phyloP scores from a whole-genome alignment of 2,113 vertebrate genomes.

The Gadus macrocephalus region DNA sequence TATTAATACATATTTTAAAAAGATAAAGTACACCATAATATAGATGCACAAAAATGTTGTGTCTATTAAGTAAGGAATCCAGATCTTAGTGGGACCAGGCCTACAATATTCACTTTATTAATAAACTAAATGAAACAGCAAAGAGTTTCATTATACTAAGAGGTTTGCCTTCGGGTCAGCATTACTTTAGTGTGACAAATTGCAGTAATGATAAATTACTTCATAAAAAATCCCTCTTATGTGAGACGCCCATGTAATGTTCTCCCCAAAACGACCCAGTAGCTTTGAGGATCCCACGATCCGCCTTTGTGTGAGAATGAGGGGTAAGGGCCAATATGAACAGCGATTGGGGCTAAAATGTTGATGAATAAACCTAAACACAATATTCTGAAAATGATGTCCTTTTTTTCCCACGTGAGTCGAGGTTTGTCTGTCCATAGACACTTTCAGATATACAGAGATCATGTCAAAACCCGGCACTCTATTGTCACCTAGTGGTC shows the following conservation, averaged over 20 bases:
- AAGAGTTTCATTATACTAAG: slow-evolving; percentile 42
- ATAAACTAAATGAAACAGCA: background rate
- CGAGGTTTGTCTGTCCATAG: no score
- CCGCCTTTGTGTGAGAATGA: background rate
- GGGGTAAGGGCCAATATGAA: background rate
- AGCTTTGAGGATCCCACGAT: background rate
- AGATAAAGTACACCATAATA: no score
- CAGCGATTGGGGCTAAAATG: no score
- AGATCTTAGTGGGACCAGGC: background rate
- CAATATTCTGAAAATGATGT: no score
- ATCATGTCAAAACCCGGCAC: no score
- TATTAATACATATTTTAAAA: no score
- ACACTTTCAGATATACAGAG: no score
- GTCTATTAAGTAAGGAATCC: no score
- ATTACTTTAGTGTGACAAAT: slow-evolving; percentile 44
- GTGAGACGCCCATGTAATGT: slow-evolving; percentile 35
- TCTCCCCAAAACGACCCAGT: background rate
- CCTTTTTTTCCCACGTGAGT: no score
- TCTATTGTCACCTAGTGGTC: no score
- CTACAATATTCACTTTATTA: slow-evolving; percentile 15
- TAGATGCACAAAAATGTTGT: no score
- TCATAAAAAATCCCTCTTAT: slow-evolving; percentile 63
- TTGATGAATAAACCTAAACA: no score
- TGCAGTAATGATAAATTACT: slow-evolving; percentile 62
- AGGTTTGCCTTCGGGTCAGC: slow-evolving; percentile 39